Evolutionary conservation across 1,140 invertebrate species (phyloP).

Genomic region (Plodia interpunctella): DNA sequence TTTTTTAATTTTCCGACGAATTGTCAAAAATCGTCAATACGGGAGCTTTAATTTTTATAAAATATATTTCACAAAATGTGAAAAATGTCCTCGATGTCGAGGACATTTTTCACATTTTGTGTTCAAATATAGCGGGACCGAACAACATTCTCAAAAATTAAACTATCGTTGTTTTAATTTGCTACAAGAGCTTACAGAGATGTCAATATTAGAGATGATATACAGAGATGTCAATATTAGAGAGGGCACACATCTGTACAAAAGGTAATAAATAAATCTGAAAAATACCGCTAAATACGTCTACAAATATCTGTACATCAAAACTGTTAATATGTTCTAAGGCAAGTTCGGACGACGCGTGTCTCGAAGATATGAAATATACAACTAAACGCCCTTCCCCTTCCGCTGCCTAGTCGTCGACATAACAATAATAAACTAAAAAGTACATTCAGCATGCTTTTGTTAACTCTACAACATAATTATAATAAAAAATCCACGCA

Average conservation of each 20-base stretch:
- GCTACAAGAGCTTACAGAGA: neutral
- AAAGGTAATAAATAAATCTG: slow-evolving; percentile 6
- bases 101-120: too few relatives aligned
- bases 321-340: slow-evolving; percentile 16
- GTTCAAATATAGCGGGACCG: neutral
- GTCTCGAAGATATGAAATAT: slow-evolving; percentile 17
- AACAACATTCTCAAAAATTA: slow-evolving; percentile 4
- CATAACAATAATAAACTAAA: neutral
- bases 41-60: neutral
- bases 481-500: neutral
- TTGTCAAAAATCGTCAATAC: neutral
- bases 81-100: neutral
- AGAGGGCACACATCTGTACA: slow-evolving; percentile 7
- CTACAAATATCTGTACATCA: slow-evolving; percentile 6
- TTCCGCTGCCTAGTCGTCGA: neutral
- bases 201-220: neutral
- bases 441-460: neutral
- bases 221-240: too few relatives aligned
- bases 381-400: slow-evolving; percentile 7
- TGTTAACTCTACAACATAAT: neutral
- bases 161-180: neutral
- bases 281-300: slow-evolving; percentile 18
- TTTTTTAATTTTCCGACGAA: neutral
- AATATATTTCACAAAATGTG: neutral
- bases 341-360: slow-evolving; percentile 27